Conservation (phyloP, 2,888 invertebrate species). For the Sinhomidia bicolor region DNA sequence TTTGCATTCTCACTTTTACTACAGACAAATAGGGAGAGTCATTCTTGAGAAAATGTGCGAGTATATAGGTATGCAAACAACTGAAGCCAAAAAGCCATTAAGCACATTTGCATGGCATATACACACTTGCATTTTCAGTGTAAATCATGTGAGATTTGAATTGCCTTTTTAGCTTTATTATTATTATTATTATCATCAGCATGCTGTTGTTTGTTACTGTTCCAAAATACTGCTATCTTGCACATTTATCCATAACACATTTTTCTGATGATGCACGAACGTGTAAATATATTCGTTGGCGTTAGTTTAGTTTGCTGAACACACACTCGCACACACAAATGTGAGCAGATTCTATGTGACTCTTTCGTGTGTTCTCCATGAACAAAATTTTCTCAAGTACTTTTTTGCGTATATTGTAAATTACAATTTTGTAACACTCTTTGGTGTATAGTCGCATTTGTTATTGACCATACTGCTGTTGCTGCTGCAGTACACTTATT, state of each 20-base stretch:
- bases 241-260: slow-evolving; percentile 43
- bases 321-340: neutral
- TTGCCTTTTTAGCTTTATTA: slow-evolving; percentile 2
- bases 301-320: neutral
- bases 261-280: slow-evolving; percentile 42
- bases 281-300: neutral
- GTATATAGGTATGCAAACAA: slow-evolving; percentile 23
- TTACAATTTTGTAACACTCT: neutral
- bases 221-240: slow-evolving; percentile 42
- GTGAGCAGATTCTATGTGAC: neutral
- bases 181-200: slow-evolving; percentile 14
- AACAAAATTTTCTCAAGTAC: slow-evolving; percentile 11
- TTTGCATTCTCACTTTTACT: slow-evolving; percentile 33
- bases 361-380: slow-evolving; percentile 15
- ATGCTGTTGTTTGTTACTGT: neutral
- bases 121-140: slow-evolving; percentile 49
- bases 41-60: slow-evolving; percentile 43
- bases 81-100: slow-evolving; percentile 8
- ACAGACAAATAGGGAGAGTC: neutral
- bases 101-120: neutral
- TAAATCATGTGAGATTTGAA: slow-evolving; percentile 50
- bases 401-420: neutral
- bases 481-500: slow-evolving; percentile 26
- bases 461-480: slow-evolving; percentile 9
- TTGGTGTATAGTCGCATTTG: neutral